Evolutionary conservation across 2,797 vertebrate genomes (phyloP).

Genomic region (Brotogeris chrysoptera): DNA sequence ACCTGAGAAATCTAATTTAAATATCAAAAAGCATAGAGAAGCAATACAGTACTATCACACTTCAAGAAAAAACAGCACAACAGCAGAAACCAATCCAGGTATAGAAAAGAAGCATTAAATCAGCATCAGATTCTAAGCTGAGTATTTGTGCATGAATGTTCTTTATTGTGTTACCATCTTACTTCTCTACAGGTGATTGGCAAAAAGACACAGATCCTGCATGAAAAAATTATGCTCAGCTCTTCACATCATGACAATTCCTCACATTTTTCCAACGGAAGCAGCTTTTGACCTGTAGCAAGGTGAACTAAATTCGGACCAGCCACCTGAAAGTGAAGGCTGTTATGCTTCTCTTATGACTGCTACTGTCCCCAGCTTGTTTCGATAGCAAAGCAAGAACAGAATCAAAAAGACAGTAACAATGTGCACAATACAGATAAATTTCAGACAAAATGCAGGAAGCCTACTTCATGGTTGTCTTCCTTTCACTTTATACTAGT

Average conservation of each 20-base stretch:
- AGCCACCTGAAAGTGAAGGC: neutral
- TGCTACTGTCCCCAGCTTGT: neutral
- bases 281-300: neutral
- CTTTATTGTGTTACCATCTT: neutral
- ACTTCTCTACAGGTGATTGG: neutral
- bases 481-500: neutral
- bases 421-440: neutral
- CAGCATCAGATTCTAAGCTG: neutral
- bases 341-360: rapidly evolving
- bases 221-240: neutral
- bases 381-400: neutral
- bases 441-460: neutral
- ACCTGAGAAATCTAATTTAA: neutral
- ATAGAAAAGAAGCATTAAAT: neutral
- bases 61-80: neutral
- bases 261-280: neutral
- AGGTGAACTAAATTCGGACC: neutral
- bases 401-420: neutral
- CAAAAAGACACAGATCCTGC: neutral
- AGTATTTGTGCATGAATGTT: neutral
- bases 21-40: neutral
- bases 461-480: neutral
- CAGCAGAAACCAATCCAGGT: neutral
- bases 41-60: neutral
- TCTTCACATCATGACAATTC: neutral